Evolutionary conservation across 2,888 invertebrate genomes (phyloP).

Genomic region (Drepanosiphum platanoidis): DNA sequence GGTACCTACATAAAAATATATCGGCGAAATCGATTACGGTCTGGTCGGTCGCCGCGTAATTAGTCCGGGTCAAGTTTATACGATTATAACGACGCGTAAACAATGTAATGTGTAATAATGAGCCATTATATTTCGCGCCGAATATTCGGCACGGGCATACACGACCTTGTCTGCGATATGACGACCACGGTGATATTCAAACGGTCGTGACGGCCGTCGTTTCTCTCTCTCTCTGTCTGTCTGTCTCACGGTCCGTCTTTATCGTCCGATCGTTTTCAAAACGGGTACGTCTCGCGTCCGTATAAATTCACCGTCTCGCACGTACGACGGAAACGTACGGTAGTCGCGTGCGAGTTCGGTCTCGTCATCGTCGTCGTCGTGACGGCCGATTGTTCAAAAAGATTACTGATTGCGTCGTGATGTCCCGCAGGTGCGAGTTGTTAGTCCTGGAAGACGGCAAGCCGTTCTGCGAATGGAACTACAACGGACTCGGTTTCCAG

Average conservation of each 20-base stretch:
- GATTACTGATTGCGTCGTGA: no score
- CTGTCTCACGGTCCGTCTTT: background rate
- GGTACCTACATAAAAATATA: slow-evolving; percentile 6
- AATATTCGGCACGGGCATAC: slow-evolving; percentile 35
- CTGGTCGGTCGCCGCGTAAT: background rate
- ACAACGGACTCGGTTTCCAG: slow-evolving; percentile 90
- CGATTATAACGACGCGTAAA: slow-evolving; percentile 36
- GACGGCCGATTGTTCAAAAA: no score
- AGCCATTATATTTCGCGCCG: background rate
- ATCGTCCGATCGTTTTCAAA: background rate
- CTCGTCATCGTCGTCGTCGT: background rate
- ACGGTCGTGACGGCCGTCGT: slow-evolving; percentile 38
- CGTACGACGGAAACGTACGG: background rate
- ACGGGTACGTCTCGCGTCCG: background rate
- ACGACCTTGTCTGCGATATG: slow-evolving; percentile 12
- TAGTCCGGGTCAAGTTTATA: slow-evolving; percentile 56
- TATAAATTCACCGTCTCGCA: background rate
- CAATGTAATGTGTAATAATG: background rate
- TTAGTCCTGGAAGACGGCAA: slow-evolving; percentile 76
- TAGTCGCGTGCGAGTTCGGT: background rate
- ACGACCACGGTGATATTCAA: background rate
- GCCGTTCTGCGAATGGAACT: slow-evolving; percentile 88
- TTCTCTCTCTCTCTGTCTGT: background rate
- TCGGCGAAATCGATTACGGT: slow-evolving; percentile 17
- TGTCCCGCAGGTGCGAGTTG: slow-evolving; percentile 75